Base-by-base conservation (phyloP, 2,888 invertebrate genomes). In the Drosophila fungiperda region DNA sequence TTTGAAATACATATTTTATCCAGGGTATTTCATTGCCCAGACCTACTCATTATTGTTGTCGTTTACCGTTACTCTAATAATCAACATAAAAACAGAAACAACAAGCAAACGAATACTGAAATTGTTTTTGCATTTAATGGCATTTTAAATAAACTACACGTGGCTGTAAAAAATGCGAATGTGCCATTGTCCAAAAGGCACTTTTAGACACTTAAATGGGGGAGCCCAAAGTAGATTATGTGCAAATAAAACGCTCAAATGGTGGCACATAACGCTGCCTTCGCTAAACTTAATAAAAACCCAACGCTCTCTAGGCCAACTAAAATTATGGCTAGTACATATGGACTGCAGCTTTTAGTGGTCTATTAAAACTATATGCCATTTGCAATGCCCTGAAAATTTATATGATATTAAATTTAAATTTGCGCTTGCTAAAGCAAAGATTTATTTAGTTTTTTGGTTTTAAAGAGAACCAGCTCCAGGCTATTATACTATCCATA, bases 131-230 rank as follows among this genome's bases (percentile, higher is more conserved):
- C 84, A 71, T 87, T 83, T 83, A 87, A 86, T 89, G 80, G 80
- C 78, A 80, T 89, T 86, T 89, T 82, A 89, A 89, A 86, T 81
- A 86, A 88, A 86, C 86, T 86, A 81, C 84, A 83, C 73, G 59
- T 67, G 66, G 74, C 71, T 70, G 78, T 83, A 86, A 87, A 84
- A 85, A 85, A 76, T 73, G 52, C 52, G 61, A 57, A 61, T 68
- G 65, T 70, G 69, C 72, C 75, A 78, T 67, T 74, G 78, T 63
- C 49, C 63, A 54, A 54, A 73, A 71, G 79, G 79, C 88, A 83
- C 76, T 87, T 80, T 85, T 64, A 74, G 88, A 74, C 73, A 75
- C 80, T 85, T 87, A 80, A 84, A 84, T 84, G 85, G 80, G 12
- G 11, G 55, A 38, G 12, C 4, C 78, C 76, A 82, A 82, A 87